Conservation (phyloP, 92 coral and sea anemone species). For the Epizoanthus rinbou region DNA sequence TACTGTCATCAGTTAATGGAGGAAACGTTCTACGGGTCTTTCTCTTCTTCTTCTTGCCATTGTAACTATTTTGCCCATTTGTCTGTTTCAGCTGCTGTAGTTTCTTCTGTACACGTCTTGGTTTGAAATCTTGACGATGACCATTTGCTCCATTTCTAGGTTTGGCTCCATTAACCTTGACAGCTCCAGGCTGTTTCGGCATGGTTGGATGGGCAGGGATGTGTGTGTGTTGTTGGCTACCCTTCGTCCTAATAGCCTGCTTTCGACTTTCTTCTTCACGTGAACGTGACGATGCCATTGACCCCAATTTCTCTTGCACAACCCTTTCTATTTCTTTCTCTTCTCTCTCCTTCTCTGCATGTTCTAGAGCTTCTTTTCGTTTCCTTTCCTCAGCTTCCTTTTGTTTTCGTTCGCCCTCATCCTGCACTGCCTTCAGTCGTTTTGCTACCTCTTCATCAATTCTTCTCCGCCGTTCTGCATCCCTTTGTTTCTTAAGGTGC, state of each 20-base stretch:
- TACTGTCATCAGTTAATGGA: conserved; percentile 23
- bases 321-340: conserved; percentile 37
- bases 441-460: conserved; percentile 37
- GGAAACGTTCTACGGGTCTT: conserved; percentile 18
- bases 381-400: conserved; percentile 19
- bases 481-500: conserved; percentile 20
- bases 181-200: not conserved
- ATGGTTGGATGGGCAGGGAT: not conserved
- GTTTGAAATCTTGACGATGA: too few species aligned
- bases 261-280: conserved; percentile 21
- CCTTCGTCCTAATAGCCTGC: conserved; percentile 23
- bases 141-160: not conserved
- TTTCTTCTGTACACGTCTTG: too few species aligned
- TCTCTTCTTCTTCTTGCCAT: not conserved
- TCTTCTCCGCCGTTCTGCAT: conserved; percentile 31
- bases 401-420: conserved; percentile 16
- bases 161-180: not conserved
- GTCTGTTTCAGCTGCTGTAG: too few species aligned
- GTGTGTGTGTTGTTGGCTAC: not conserved
- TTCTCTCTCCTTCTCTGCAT: conserved; percentile 17
- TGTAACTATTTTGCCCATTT: not conserved
- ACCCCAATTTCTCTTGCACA: conserved; percentile 28
- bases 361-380: conserved; percentile 10
- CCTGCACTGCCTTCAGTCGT: conserved; percentile 31
- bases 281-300: conserved; percentile 32